Percentiles rank a stretch among this genome's conserved stretches.
phyloP scores from a whole-genome alignment of 2,888 invertebrate species.

The Deilephila porcellus region DNA sequence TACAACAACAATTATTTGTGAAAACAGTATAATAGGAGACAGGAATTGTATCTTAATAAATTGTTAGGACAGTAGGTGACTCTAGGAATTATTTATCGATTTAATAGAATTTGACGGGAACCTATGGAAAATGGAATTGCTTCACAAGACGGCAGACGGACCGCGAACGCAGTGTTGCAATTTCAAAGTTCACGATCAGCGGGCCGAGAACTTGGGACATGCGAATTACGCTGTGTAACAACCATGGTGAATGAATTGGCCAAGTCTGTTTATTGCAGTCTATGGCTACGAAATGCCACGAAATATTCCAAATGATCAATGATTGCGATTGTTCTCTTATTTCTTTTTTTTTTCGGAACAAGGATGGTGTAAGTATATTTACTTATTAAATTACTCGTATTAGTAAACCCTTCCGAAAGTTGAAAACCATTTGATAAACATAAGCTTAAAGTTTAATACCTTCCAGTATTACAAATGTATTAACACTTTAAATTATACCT shows the following conservation, averaged over 20 bases:
- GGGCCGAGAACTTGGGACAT: conserved; percentile 40
- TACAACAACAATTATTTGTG: too few species aligned
- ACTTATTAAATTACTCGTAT: too few species aligned
- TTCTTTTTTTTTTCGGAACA: neutral
- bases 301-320: neutral
- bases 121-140: conserved; percentile 50
- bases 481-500: too few species aligned
- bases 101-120: conserved; percentile 43
- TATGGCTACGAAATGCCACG: neutral
- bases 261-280: neutral
- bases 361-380: too few species aligned
- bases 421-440: too few species aligned
- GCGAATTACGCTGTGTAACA: conserved; percentile 29
- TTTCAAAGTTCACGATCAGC: conserved; percentile 48
- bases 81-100: too few species aligned
- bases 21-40: too few species aligned
- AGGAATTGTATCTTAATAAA: too few species aligned
- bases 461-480: too few species aligned
- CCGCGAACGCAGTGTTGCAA: conserved; percentile 45
- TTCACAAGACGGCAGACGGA: conserved; percentile 37
- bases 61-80: too few species aligned
- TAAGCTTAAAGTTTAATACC: too few species aligned
- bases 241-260: neutral
- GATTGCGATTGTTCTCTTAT: neutral
- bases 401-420: too few species aligned